Evolutionary conservation across 2,113 vertebrate genomes (phyloP).

Genomic region (Galemys pyrenaicus): DNA sequence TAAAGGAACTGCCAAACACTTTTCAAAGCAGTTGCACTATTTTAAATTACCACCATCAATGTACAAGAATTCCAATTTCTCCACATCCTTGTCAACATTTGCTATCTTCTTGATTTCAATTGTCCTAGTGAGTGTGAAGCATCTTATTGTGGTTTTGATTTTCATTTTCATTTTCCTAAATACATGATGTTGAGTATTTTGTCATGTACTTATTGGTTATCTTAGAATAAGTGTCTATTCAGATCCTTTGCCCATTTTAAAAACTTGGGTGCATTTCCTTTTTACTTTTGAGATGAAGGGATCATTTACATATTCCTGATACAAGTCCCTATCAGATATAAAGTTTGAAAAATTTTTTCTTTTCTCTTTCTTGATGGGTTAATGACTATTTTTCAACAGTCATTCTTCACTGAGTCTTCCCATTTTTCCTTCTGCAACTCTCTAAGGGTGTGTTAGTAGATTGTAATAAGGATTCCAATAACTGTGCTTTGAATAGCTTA

Average conservation of each 20-base stretch:
- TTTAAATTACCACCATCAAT: background rate
- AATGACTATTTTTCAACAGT: background rate
- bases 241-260: background rate
- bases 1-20: background rate
- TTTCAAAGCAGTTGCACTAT: background rate
- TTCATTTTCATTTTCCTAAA: constrained; percentile 24
- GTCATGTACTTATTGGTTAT: background rate
- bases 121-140: background rate
- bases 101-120: background rate
- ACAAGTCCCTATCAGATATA: background rate
- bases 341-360: constrained; percentile 32
- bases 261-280: background rate
- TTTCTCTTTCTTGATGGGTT: background rate
- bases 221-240: background rate
- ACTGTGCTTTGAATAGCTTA: background rate
- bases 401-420: background rate
- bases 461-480: background rate
- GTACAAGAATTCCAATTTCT: background rate
- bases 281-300: background rate
- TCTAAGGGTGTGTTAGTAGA: background rate
- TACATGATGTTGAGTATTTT: background rate
- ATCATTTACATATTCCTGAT: background rate
- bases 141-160: constrained; percentile 20
- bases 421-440: background rate
- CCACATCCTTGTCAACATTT: background rate